phyloP scores from a whole-genome alignment of 30 jellyfish, hydroid and myxozoan species.

The Hydractinia symbiolongicarpus region DNA sequence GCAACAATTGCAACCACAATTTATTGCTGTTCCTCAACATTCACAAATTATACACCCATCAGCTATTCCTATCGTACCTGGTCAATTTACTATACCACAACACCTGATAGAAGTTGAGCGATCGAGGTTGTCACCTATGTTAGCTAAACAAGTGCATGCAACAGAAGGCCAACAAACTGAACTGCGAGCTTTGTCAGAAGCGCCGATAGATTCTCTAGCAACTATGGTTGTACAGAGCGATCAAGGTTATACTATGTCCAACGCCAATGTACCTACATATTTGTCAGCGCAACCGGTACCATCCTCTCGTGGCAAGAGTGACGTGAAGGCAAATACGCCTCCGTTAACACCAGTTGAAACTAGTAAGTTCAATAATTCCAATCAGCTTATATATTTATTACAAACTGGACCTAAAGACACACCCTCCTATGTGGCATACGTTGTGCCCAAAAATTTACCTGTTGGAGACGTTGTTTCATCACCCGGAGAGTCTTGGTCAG shows the following conservation, averaged over 20 bases:
- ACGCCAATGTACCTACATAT: not conserved
- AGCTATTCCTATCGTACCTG: constrained; percentile 17
- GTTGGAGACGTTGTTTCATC: not conserved
- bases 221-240: not conserved
- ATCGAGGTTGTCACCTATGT: not conserved
- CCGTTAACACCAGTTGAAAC: constrained; percentile 6
- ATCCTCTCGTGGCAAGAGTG: not conserved
- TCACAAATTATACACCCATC: constrained; percentile 25
- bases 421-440: constrained; percentile 11
- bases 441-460: not conserved
- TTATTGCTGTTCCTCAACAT: constrained; percentile 14
- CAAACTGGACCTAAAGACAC: constrained; percentile 12
- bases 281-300: not conserved
- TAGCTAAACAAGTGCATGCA: too few relatives aligned
- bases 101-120: constrained; percentile 1
- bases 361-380: not conserved
- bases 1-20: not conserved
- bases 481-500: too few relatives aligned
- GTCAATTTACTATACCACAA: constrained; percentile 2
- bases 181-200: not conserved
- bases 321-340: not conserved
- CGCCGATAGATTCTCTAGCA: not conserved
- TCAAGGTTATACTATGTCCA: not conserved
- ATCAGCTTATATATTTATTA: not conserved
- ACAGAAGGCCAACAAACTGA: not conserved